Evolutionary conservation across 2,113 vertebrate species (phyloP).

Genomic region (Calonectris borealis): DNA sequence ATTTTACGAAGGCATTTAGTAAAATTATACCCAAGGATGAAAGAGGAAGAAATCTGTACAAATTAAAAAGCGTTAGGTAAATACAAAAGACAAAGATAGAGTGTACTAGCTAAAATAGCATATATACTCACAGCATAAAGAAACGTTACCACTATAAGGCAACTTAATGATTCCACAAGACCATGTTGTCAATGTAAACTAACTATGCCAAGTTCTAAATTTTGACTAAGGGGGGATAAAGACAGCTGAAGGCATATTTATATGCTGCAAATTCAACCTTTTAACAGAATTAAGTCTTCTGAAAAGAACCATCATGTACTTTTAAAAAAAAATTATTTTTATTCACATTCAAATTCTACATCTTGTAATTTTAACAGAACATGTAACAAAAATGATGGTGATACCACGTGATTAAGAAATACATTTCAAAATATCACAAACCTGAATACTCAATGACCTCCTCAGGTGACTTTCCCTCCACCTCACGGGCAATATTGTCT

Average conservation of each 20-base stretch:
- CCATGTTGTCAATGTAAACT: background rate
- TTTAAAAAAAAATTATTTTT: background rate
- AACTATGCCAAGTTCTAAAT: background rate
- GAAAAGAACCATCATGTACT: background rate
- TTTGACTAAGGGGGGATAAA: background rate
- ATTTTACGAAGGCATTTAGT: background rate
- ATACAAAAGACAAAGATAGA: background rate
- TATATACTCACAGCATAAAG: background rate
- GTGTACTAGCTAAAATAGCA: background rate
- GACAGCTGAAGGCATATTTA: background rate
- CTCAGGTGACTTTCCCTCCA: slow-evolving; percentile 88
- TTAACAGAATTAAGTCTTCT: background rate
- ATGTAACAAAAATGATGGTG: background rate
- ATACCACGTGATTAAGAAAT: background rate
- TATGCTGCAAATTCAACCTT: background rate
- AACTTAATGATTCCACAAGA: background rate
- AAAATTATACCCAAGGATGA: background rate
- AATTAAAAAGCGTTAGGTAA: background rate
- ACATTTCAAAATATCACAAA: slow-evolving; percentile 48
- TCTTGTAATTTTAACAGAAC: background rate
- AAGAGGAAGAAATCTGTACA: background rate
- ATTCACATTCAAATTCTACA: background rate
- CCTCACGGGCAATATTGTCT: slow-evolving; percentile 88
- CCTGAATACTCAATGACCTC: slow-evolving; percentile 91
- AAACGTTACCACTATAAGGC: background rate